These are phyloP conservation scores for Muraenolepis orangiensis DNA, from an alignment of 2,797 vertebrate genomes.

Conservation along the genomic window DNA sequence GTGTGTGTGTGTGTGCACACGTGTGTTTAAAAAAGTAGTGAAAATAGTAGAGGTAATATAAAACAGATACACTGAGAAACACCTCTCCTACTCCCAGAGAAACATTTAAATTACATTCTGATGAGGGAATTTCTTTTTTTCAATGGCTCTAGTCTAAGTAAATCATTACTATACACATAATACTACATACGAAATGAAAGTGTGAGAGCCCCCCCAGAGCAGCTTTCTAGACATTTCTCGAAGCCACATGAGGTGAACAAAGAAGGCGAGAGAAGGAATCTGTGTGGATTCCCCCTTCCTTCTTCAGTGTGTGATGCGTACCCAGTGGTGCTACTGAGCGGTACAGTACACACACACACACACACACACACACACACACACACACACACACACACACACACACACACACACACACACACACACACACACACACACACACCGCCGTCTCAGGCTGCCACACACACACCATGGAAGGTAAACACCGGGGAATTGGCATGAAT, in stretches of 20 bases:
- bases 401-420: no score
- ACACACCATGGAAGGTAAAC: no score
- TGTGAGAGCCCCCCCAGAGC: background rate
- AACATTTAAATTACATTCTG: background rate
- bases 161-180: background rate
- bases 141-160: background rate
- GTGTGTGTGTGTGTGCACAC: conserved; percentile 5
- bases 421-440: no score
- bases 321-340: background rate
- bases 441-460: no score
- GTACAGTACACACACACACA: no score
- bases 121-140: background rate
- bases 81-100: background rate
- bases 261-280: background rate
- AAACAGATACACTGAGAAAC: background rate
- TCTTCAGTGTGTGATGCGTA: background rate
- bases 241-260: background rate
- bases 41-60: conserved; percentile 16
- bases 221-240: background rate
- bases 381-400: no score
- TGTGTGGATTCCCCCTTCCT: background rate
- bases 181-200: background rate
- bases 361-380: no score
- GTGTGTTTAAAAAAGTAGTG: no score
- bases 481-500: no score